Percentiles rank a stretch among this genome's conserved stretches.
These are phyloP conservation scores for Coluber constrictor DNA, from an alignment of 2,797 vertebrate genomes.

Conservation along the genomic window DNA sequence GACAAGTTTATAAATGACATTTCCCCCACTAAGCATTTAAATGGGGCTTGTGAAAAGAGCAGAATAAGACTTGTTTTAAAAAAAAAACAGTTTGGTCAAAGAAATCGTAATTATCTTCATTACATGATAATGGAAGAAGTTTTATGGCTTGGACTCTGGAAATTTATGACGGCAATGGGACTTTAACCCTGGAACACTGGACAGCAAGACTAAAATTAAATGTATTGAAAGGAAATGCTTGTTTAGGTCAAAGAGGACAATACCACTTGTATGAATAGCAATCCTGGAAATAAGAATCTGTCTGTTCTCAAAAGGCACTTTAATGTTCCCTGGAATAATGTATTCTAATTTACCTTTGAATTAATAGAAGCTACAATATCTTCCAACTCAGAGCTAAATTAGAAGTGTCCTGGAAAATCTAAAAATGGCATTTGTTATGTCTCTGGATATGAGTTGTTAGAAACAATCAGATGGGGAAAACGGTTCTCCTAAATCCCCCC, in stretches of 20 bases:
- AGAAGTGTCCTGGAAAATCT: not conserved
- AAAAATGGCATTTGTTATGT: not conserved
- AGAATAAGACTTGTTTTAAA: not conserved
- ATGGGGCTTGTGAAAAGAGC: not conserved
- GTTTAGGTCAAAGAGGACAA: not conserved
- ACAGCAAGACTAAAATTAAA: not conserved
- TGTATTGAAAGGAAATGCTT: not conserved
- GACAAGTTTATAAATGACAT: not conserved
- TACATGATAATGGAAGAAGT: constrained; percentile 61
- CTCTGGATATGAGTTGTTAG: not conserved
- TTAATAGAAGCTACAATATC: not conserved
- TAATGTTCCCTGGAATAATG: no score
- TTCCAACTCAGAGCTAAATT: not conserved
- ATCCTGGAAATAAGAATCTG: not conserved
- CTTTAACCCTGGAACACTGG: constrained; percentile 65
- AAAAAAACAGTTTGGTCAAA: constrained; percentile 13
- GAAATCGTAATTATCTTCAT: constrained; percentile 63
- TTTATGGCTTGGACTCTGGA: constrained; percentile 71
- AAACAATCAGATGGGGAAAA: not conserved
- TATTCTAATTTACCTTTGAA: not conserved
- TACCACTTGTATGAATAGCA: not conserved
- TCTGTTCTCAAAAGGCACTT: not conserved
- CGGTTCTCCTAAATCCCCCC: not conserved
- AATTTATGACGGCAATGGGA: constrained; percentile 53
- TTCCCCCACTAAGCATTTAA: constrained; percentile 9